Base-by-base conservation (phyloP, 2,888 invertebrate species). In the Nephrotoma guestfalica region DNA sequence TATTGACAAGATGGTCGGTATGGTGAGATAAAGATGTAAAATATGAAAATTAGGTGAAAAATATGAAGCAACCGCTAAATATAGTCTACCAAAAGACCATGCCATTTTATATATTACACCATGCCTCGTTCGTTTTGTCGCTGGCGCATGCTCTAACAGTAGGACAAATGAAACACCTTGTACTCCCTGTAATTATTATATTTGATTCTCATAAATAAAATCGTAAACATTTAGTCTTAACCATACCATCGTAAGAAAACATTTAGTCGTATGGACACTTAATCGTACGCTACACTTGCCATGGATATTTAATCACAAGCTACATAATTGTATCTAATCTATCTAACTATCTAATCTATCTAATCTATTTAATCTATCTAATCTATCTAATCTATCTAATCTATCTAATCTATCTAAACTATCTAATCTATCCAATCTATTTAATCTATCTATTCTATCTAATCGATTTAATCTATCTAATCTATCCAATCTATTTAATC, bases 31-130 rank as follows among this genome's bases (percentile, higher is more conserved):
- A 85, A 93, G 89, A 88, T 93, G 93, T 7, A 93, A 90, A 86
- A 92, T 90, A 83, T 92, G 90, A 93, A 93, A 93, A 88, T 93
- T 91, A 7, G 92, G 91, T 57, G 93, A 90, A 13, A 91, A 89
- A 88, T 92, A 93, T 47, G 92, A 91, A 43, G 92, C 88, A 0
- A 89, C 89, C 4, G 93, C 92, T n/a, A 93, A 89, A 43, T 92
- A 88, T 83, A 91, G 89, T 43, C 93, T 90, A 18, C 92, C 92
- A 6, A 92, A 87, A 0, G 92, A 92, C 92, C 93, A 92, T 87
- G 91, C 91, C 51, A 92, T 89, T 88, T 92, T 92, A 88, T 92
- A 91, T 51, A 91, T 89, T 57, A 92, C 90, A 4, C 92, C 92
- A 0, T 92, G 92, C 86, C 91, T 89, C 7, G 93, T 92, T 7